phyloP scores from a whole-genome alignment of 2,797 vertebrate genomes.

The Epinephelus awoara region DNA sequence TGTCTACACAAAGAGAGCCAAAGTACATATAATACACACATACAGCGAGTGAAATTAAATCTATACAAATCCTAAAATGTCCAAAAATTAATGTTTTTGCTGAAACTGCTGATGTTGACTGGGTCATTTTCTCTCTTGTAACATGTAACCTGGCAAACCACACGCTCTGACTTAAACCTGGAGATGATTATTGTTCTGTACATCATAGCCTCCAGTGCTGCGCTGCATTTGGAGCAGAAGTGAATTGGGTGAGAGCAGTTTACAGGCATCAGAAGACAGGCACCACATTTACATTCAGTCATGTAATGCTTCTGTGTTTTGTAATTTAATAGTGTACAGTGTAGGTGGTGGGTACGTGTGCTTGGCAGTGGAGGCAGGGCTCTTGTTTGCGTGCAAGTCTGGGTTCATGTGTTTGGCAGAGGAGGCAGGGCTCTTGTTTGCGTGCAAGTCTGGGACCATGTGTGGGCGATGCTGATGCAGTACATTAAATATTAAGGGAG shows the following conservation, averaged over 20 bases:
- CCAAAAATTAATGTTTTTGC: background rate
- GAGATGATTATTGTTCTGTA: conserved; percentile 33
- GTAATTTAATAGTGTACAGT: conserved; percentile 76
- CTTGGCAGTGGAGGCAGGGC: conserved; percentile 76
- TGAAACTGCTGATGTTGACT: background rate
- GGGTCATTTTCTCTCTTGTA: conserved; percentile 21
- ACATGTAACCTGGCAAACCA: conserved; percentile 37
- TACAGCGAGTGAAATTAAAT: conserved; percentile 15
- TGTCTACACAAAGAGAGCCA: background rate
- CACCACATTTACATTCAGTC: conserved; percentile 68
- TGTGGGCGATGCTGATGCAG: conserved; percentile 86
- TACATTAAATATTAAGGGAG: conserved; percentile 87
- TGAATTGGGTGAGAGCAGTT: conserved; percentile 59
- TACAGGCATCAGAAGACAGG: conserved; percentile 53
- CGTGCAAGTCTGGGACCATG: conserved; percentile 83
- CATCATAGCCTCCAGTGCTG: conserved; percentile 55
- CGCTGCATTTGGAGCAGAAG: conserved; percentile 74
- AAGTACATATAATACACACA: background rate
- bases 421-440: conserved; percentile 81
- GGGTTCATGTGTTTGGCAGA: conserved; percentile 76
- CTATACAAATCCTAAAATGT: background rate
- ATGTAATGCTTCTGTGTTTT: conserved; percentile 73
- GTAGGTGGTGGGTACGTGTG: conserved; percentile 78
- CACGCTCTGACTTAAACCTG: conserved; percentile 25
- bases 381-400: conserved; percentile 78